Base-by-base conservation (phyloP, 2,888 invertebrate species). In the Heliconius hortense region DNA sequence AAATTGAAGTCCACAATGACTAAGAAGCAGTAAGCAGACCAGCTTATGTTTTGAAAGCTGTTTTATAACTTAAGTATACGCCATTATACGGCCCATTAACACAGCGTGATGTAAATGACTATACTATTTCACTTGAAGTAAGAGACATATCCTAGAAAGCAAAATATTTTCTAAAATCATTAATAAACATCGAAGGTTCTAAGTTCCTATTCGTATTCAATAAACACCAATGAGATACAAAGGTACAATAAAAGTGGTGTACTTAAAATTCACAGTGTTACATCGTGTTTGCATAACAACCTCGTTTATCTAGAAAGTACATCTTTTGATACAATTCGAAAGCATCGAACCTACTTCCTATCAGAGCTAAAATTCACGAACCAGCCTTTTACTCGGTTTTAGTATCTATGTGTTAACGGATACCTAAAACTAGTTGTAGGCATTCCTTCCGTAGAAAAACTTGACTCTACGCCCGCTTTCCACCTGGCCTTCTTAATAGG, bases 231-330 rank as follows among this genome's bases (percentile, higher is more conserved):
- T 84, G 83, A 85, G 85, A 84, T 82, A 82, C 81, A 82, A 24
- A 56, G n/a, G 10, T 84, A 81, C 82, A 83, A 84, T 56, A 56
- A n/a, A 56, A n/a, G n/a, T n/a, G 21, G 79, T 87, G 85, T 87
- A 85, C 91, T 93, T 93, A 89, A 86, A 89, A 93, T 94, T 92
- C 93, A 89, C 85, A 78, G 82, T 87, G 92, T 91, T 89, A 90
- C 90, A 86, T 89, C 82, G 85, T 84, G 90, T 93, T 92, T 91
- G 92, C 93, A 92, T 93, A 92, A 90, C 88, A 87, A 84, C 83
- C 83, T 82, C 87, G 85, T 88, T 89, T 88, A 89, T 89, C 89
- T 94, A 93, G 93, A 94, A 94, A 94, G 93, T 90, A 88, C 89
- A 90, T 91, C 87, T 87, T 87, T 87, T 87, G 87, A 86, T 86